Percentiles rank a stretch among this genome's conserved stretches.
Evolutionary conservation across 2,113 vertebrate species (phyloP).

Genomic region (Egretta garzetta): DNA sequence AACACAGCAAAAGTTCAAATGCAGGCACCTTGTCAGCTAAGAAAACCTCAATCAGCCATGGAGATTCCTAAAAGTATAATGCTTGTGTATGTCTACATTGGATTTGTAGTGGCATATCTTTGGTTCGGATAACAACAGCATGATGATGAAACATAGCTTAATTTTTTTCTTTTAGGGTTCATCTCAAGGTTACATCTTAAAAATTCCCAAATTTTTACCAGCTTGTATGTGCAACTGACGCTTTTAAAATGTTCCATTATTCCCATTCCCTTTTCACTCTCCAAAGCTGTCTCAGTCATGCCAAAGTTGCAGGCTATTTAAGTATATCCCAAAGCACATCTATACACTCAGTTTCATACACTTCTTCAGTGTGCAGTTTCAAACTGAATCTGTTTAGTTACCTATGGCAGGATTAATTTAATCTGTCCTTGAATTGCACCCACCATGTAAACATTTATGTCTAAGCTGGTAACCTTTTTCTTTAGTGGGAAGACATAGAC

Average conservation of each 20-base stretch:
- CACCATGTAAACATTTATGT: background rate
- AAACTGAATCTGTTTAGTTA: background rate
- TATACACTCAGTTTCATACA: background rate
- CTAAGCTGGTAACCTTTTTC: background rate
- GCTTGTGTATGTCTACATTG: background rate
- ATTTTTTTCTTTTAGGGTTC: background rate
- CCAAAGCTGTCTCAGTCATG: background rate
- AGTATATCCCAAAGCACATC: background rate
- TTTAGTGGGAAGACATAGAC: background rate
- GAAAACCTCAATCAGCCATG: background rate
- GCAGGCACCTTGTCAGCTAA: background rate
- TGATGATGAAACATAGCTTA: background rate
- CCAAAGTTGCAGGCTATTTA: background rate
- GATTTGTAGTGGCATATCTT: background rate
- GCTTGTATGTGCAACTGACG: accelerated
- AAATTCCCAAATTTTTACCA: background rate
- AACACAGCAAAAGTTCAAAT: background rate
- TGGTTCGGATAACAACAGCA: background rate
- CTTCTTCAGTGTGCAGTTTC: background rate
- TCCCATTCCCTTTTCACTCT: background rate
- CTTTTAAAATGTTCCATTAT: background rate
- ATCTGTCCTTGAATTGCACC: background rate
- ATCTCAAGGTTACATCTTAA: background rate
- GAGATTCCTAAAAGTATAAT: background rate
- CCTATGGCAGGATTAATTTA: background rate